Evolutionary conservation across 2,888 invertebrate species (phyloP), one percentile per base, ranked within the genome.

Genomic region (Melitaea athalia): DNA sequence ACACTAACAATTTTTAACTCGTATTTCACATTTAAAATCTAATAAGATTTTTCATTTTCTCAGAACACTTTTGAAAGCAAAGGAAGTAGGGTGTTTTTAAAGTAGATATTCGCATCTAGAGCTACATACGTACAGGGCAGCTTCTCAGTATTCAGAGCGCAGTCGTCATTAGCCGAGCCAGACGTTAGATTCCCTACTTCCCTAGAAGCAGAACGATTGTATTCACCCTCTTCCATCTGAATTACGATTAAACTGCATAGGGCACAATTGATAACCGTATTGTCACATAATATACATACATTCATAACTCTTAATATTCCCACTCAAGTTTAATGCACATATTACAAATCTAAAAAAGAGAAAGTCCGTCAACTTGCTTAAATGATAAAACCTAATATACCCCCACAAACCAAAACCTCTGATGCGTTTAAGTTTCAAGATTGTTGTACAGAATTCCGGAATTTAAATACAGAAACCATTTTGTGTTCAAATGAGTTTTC

Each of bases 381-480:
- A 55, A 33, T 55, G 55, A 45, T 33, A 70, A 24, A 64, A 70
- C 33, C 15, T 53, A 55, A 70, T 72, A 73, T 73, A 76, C 74
- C 74, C 73, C 76, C 75, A 69, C 72, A 77, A 79, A 78, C 81
- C 83, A 79, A 86, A 86, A 85, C 84, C 84, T 85, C 85, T 85
- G 85, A 86, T 86, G 87, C 85, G 83, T 86, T 87, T 87, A 88
- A 91, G 89, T 89, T 89, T 85, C 84, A 83, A 82, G 86, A 86
- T 89, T 90, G 88, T 92, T 91, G 89, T 87, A 92, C 85, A 83
- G 87, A 91, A 91, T 89, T 87, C 86, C 88, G 83, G 89, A 92
- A 92, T 92, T 92, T 92, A 91, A 92, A 92, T 92, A 92, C 90
- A 86, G 84, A 92, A 92, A 87, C 92, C 92, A 92, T 92, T 92